Evolutionary conservation across 2,113 vertebrate species (phyloP), one percentile per base, ranked within the genome.

Genomic region (Glaucomys volans): DNA sequence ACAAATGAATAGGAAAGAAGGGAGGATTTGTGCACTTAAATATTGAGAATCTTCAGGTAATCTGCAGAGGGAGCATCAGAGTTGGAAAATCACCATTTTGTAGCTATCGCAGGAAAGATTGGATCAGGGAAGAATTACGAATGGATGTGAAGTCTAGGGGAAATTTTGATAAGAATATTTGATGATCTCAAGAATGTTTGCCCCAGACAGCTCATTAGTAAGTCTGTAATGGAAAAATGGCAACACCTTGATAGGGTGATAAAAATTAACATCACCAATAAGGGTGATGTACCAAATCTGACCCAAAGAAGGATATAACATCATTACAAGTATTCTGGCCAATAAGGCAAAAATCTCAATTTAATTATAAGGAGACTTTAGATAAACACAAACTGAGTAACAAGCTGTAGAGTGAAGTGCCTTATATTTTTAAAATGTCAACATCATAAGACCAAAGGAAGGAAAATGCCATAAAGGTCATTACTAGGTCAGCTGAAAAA

Each of bases 301-400:
- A 77, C 32, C 37, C 13, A 32, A 77, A 42, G 40, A 69, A 54
- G 47, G 22, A 52, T 14, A 66, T 24, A 52, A 12, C 18, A 81
- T 75, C 54, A 11, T 67, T 67, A 76, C 11, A 47, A 40, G 40
- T 50, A 71, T 28, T 50, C 18, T 82, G 4, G 47, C 69, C 57
- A 77, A 62, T n/a, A 79, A 59, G 32, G 64, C 74, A 69, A 32
- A 32, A 69, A 40, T 4, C 12, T 79, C 83, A 80, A 87, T 52
- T 91, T 81, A 64, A 91, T 86, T 28, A 86, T 12, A 91, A 64
- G 74, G 17, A 86, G 80, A 91, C 22, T 59, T 37, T 72, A 50
- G 79, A 71, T 42, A 91, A 50, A 79, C 40, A 42, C 13, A 87
- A 62, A 95, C 9, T 64, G n/a, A 42, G 62, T 50, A 72, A 77